phyloP scores from a whole-genome alignment of 2,113 vertebrate genomes.

The Brienomyrus longianalis region DNA sequence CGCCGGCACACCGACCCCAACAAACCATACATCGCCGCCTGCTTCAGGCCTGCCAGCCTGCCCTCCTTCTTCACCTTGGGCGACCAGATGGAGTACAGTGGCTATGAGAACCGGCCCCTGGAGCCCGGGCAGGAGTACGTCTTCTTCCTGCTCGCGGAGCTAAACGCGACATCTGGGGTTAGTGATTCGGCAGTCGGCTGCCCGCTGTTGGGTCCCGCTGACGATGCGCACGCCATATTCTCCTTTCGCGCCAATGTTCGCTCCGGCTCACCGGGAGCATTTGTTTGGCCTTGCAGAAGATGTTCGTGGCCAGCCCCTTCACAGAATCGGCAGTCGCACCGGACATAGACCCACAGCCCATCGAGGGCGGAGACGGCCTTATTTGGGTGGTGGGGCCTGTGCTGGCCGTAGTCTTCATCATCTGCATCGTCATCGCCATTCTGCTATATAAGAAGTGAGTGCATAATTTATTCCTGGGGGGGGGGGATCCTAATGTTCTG shows the following conservation, averaged over 20 bases:
- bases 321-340: slow-evolving; percentile 86
- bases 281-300: slow-evolving; percentile 61
- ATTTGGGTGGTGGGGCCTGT: slow-evolving; percentile 98
- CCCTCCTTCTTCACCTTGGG: slow-evolving; percentile 82
- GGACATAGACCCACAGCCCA: slow-evolving; percentile 84
- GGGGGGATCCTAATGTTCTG: neutral
- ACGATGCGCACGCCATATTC: neutral
- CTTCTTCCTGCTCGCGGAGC: slow-evolving; percentile 86
- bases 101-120: slow-evolving; percentile 85
- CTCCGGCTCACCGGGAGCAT: neutral
- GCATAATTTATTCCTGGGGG: neutral
- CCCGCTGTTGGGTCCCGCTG: too few relatives aligned
- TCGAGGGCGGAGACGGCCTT: slow-evolving; percentile 87
- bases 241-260: neutral
- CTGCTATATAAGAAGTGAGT: slow-evolving; percentile 98
- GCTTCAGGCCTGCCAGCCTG: slow-evolving; percentile 73
- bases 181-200: slow-evolving; percentile 16
- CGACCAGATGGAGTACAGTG: slow-evolving; percentile 86
- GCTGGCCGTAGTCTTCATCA: slow-evolving; percentile 93
- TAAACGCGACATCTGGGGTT: slow-evolving; percentile 81
- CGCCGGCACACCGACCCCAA: slow-evolving; percentile 80
- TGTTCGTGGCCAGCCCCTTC: slow-evolving; percentile 89
- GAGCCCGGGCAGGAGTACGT: slow-evolving; percentile 87
- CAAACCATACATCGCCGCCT: slow-evolving; percentile 85
- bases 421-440: slow-evolving; percentile 97